Conservation (phyloP, 2,797 vertebrate genomes). For the Falco peregrinus region DNA sequence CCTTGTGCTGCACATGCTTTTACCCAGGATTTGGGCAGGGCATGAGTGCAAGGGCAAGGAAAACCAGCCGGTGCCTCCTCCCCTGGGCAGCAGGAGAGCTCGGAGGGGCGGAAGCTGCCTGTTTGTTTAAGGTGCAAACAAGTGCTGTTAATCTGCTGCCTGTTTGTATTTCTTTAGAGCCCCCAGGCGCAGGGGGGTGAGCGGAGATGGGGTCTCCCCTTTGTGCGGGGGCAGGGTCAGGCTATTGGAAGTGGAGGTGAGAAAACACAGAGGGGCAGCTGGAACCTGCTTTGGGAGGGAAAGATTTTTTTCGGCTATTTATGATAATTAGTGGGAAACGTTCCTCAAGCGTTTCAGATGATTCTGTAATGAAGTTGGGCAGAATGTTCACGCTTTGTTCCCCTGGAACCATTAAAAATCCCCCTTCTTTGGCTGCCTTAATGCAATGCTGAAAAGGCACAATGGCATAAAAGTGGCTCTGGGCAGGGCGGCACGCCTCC, state of each 20-base stretch:
- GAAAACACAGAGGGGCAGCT: slow-evolving; percentile 69
- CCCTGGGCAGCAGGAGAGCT: background rate
- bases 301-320: slow-evolving; percentile 76
- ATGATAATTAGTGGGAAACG: slow-evolving; percentile 76
- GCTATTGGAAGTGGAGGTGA: slow-evolving; percentile 60
- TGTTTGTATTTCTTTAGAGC: slow-evolving; percentile 71
- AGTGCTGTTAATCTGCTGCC: slow-evolving; percentile 68
- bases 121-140: slow-evolving; percentile 71
- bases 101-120: slow-evolving; percentile 11
- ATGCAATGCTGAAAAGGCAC: slow-evolving; percentile 56
- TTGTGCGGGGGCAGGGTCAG: slow-evolving; percentile 55
- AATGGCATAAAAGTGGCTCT: slow-evolving; percentile 56
- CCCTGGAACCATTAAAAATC: slow-evolving; percentile 58
- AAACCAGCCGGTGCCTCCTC: background rate
- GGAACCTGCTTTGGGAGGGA: slow-evolving; percentile 73
- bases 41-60: background rate
- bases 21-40: background rate
- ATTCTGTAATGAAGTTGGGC: slow-evolving; percentile 66
- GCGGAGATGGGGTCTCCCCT: slow-evolving; percentile 41
- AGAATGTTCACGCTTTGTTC: slow-evolving; percentile 66
- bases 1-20: background rate
- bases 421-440: slow-evolving; percentile 43
- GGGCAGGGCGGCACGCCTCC: slow-evolving; percentile 63
- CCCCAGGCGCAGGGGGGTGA: background rate
- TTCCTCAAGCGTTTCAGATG: slow-evolving; percentile 63